Base-by-base conservation (phyloP, 1,140 invertebrate genomes). In the Drosophila burlai region DNA sequence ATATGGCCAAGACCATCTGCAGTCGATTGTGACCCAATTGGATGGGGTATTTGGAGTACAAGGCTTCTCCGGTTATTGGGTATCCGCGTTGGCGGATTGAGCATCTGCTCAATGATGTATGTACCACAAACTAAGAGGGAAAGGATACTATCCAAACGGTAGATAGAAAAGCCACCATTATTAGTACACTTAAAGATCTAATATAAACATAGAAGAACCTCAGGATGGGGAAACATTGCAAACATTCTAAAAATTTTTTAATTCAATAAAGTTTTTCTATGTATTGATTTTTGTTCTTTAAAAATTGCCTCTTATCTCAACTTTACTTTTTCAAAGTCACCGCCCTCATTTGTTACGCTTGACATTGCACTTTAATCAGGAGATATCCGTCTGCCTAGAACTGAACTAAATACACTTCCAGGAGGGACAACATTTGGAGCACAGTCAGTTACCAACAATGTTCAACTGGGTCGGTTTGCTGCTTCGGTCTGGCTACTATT, bases 71-170 rank as follows among this genome's bases (percentile, higher is more conserved):
- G 13, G 34, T 21, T 38, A 55, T 21, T 55, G 38, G 13, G 8
- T 38, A 24, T 38, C 34, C 26, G 26, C 26, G 26, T 4, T 26
- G 26, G 26, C 24, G 24, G 24, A 72, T 76, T 76, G 61, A 65
- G n/a, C 73, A 71, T 52, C 55, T 78, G 75, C 40, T 68, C 64
- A 76, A 76, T 62, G 74, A 77, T 77, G 63, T 50, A 62, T n/a
- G n/a, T n/a, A n/a, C 18, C 65, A 47, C 6, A 71, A 64, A 18
- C 18, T n/a, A 34, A 54, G 15, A 24, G 24, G 16, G 10, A 40
- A 15, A 26, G 31, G 4, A 21, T 10, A 36, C 8, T 31, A 9
- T 31, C 18, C 38, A n/a, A 8, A 24, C 24, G 6, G 16, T 10
- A 45, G 16, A 40, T 24, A 8, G 4, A 1, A 8, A 47, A 36